These are phyloP conservation scores for Punctoribates punctum DNA, from an alignment of 2,888 invertebrate genomes.

Conservation along the genomic window DNA sequence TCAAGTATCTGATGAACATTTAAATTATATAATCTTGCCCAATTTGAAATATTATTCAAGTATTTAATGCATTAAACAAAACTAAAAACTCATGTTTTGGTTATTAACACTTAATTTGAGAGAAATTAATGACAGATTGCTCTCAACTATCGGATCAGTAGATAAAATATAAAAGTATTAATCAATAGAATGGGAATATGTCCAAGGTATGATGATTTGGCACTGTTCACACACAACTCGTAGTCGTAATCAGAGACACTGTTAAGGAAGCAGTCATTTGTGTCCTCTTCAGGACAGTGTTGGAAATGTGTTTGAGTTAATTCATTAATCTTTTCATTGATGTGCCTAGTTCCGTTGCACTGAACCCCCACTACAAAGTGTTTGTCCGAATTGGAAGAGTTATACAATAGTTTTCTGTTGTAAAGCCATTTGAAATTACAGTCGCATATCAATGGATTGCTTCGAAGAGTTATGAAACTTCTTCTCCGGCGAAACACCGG, in stretches of 20 bases:
- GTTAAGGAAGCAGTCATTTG: not conserved
- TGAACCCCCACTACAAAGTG: slow-evolving; percentile 6
- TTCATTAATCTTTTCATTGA: not conserved
- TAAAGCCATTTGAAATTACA: slow-evolving; percentile 40
- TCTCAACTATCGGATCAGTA: not conserved
- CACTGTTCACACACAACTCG: not conserved
- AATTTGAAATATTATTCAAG: not conserved
- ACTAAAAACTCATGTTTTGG: no score
- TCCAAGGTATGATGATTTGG: not conserved
- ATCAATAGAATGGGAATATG: slow-evolving; percentile 2
- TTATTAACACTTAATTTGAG: no score
- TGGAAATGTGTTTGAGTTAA: slow-evolving; percentile 24
- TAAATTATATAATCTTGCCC: not conserved
- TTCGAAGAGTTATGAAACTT: not conserved
- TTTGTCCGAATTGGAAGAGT: not conserved
- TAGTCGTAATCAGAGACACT: slow-evolving; percentile 1
- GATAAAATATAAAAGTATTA: not conserved
- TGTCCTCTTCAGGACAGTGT: slow-evolving; percentile 34
- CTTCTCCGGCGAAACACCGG: slow-evolving; percentile 20
- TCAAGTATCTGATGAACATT: not conserved
- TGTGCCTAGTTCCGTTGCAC: not conserved
- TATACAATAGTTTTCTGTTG: slow-evolving; percentile 31
- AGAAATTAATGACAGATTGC: no score
- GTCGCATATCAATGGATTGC: slow-evolving; percentile 41
- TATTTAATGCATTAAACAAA: no score